phyloP scores from a whole-genome alignment of 2,113 vertebrate species.

The Nyctibius bracteatus region DNA sequence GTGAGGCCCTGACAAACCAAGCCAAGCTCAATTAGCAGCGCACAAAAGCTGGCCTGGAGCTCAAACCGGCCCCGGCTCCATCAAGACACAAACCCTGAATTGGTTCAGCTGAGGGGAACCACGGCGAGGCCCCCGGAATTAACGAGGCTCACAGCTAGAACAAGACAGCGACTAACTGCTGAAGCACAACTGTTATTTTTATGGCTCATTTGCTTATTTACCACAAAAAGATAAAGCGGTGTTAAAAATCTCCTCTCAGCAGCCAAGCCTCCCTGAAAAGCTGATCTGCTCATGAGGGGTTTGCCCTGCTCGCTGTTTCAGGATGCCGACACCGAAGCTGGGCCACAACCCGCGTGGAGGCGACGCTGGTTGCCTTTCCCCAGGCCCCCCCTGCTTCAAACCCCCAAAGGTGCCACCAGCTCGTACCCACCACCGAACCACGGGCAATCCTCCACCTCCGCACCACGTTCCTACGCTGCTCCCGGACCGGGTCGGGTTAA shows the following conservation, averaged over 20 bases:
- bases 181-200: background rate
- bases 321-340: background rate
- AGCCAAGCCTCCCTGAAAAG: background rate
- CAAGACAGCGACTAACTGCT: background rate
- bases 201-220: background rate
- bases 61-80: background rate
- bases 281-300: background rate
- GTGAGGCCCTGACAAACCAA: background rate
- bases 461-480: accelerated
- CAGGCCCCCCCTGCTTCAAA: background rate
- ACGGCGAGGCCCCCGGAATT: background rate
- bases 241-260: background rate
- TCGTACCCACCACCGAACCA: accelerated
- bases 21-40: accelerated
- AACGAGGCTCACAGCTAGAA: background rate
- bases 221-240: background rate
- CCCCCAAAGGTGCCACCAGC: background rate
- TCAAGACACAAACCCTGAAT: accelerated
- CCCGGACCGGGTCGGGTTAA: accelerated
- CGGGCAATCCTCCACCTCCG: background rate
- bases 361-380: accelerated
- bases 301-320: background rate
- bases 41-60: background rate
- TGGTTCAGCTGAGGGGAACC: accelerated
- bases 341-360: background rate